These are phyloP conservation scores for Trachemys scripta DNA, from an alignment of 2,113 vertebrate genomes.

Conservation along the genomic window DNA sequence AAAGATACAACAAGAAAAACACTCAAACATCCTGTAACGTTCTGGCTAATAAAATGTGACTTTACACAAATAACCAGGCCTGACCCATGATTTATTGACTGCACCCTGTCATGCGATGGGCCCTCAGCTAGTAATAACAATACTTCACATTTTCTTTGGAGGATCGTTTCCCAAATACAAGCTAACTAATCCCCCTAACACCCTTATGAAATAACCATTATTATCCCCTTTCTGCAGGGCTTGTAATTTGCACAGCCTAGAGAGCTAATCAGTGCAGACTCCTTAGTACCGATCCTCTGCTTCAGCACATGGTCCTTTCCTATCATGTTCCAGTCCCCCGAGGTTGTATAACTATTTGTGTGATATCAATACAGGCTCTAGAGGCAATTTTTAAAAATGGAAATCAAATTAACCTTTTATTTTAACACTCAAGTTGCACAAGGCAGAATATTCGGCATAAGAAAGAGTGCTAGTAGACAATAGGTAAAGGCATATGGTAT, in stretches of 20 bases:
- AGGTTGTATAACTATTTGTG: neutral
- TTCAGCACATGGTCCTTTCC: neutral
- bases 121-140: slow-evolving; percentile 19
- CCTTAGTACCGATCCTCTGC: neutral
- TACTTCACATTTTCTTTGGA: neutral
- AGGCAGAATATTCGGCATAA: neutral
- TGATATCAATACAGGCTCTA: neutral
- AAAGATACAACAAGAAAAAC: neutral
- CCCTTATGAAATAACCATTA: neutral
- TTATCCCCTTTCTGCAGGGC: neutral
- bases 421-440: neutral
- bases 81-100: slow-evolving; percentile 64
- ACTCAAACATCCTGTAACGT: neutral
- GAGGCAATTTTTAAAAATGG: neutral
- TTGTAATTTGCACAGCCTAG: neutral
- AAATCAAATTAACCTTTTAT: neutral
- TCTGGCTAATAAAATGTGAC: slow-evolving; percentile 64
- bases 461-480: neutral
- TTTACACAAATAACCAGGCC: slow-evolving; percentile 62
- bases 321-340: neutral
- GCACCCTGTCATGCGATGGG: slow-evolving; percentile 37
- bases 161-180: neutral
- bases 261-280: neutral
- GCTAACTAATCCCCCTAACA: neutral
- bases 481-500: neutral